A percentile compares a stretch with the other conserved stretches of the same genome.
Evolutionary conservation across 2,888 invertebrate genomes (phyloP).

Genomic region (Tyria jacobaeae): DNA sequence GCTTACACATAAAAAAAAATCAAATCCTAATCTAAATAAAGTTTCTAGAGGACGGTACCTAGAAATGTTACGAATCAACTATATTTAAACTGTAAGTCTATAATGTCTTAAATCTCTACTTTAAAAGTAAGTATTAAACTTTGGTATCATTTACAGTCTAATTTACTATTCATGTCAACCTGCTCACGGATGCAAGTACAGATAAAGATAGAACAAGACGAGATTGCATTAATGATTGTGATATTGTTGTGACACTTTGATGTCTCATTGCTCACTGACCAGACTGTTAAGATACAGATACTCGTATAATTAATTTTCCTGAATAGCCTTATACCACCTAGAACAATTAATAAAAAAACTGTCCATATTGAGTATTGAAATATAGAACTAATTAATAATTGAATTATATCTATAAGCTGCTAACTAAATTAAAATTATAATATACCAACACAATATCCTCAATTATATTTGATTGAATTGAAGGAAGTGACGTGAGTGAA

Average conservation of each 20-base stretch:
- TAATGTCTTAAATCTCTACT: no score
- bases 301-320: constrained; percentile 26
- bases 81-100: no score
- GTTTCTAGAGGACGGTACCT: no score
- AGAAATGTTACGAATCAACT: no score
- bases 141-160: background rate
- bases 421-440: constrained; percentile 31
- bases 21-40: no score
- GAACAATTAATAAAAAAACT: constrained; percentile 32
- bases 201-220: constrained; percentile 2
- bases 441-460: constrained; percentile 26
- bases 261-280: constrained; percentile 7
- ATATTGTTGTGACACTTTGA: constrained; percentile 15
- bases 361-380: constrained; percentile 33
- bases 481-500: background rate
- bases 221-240: constrained; percentile 10
- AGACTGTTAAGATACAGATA: constrained; percentile 15
- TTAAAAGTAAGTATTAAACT: no score
- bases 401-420: constrained; percentile 2
- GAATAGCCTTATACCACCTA: constrained; percentile 34
- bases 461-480: constrained; percentile 7
- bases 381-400: constrained; percentile 33
- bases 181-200: background rate
- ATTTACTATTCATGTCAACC: constrained; percentile 1
- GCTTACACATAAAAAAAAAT: no score